Base-by-base conservation (phyloP, 2,113 vertebrate genomes). In the Nerophis lumbriciformis region DNA sequence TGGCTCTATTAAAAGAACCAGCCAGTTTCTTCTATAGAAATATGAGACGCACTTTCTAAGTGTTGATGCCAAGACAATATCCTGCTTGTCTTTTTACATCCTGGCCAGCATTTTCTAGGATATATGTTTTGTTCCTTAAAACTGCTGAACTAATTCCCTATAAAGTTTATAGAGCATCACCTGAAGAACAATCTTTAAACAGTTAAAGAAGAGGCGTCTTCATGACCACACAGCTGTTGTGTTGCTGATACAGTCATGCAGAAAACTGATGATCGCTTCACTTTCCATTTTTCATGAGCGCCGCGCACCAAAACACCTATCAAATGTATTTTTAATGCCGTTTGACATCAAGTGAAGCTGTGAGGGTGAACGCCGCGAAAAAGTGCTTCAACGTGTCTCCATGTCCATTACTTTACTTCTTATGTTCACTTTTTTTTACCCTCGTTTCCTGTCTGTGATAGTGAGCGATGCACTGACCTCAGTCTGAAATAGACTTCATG, bases 401-500 rank as follows among this genome's bases (percentile, higher is more conserved):
- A 19, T 35, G 50, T 48, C 1, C 10, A 48, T 54, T 10, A 13
- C 45, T 65, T 51, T 53, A 8, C 19, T 42, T 53, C 45, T 45
- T 13, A 9, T 50, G 14, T 7, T 57, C 11, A 13, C 51, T 66
- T 49, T 3, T 19, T 19, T 48, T 36, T 13, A 59, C 51, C 53
- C 50, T 8, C 1, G 48, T 65, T 70, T 80, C 56, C 47, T 75
- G 47, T 67, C 16, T 50, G 49, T 62, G 52, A 81, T 77, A 64
- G 73, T 51, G 61, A 71, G 62, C 28, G 61, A 69, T 57, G 57
- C 51, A 68, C 49, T 12, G 16, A 52, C 73, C 39, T n/a, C 63
- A 58, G 63, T 63, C 79, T 69, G 53, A 85, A 90, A 89, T 88
- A 89, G 85, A 79, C 58, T 50, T 62, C 47, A 38, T 65, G 52